A percentile compares a stretch with the other conserved stretches of the same genome.
Evolutionary conservation across 2,113 vertebrate genomes (phyloP).

Genomic region (Oncorhynchus keta): DNA sequence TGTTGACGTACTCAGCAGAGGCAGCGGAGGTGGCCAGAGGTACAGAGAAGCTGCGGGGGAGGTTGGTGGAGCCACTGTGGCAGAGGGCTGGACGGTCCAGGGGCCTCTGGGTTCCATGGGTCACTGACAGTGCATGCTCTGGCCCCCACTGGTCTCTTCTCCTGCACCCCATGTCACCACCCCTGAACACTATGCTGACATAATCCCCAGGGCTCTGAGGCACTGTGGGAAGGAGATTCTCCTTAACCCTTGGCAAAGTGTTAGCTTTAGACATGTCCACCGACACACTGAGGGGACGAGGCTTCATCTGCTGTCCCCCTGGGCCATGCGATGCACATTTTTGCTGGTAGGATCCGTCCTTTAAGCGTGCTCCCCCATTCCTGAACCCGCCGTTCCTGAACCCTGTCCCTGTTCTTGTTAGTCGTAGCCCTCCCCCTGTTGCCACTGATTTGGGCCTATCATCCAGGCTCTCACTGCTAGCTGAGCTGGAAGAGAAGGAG

Average conservation of each 20-base stretch:
- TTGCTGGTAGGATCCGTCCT: conserved; percentile 65
- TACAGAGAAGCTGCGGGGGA: conserved; percentile 77
- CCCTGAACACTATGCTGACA: conserved; percentile 70
- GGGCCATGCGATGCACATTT: conserved; percentile 63
- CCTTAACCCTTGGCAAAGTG: conserved; percentile 73
- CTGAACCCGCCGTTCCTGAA: conserved; percentile 65
- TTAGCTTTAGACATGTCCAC: conserved; percentile 75
- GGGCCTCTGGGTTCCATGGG: conserved; percentile 63
- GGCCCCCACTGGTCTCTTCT: conserved; percentile 30
- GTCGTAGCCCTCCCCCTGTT: conserved; percentile 60
- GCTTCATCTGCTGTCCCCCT: conserved; percentile 66
- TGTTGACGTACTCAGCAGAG: conserved; percentile 74
- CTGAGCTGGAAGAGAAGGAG: conserved; percentile 80
- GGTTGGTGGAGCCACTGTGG: conserved; percentile 62
- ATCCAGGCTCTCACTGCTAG: conserved; percentile 83
- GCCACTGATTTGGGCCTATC: conserved; percentile 65
- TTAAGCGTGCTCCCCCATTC: conserved; percentile 59
- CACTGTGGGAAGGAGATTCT: conserved; percentile 54
- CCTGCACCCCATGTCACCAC: conserved; percentile 47
- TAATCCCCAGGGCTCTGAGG: conserved; percentile 74
- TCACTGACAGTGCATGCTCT: conserved; percentile 51
- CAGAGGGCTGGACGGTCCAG: conserved; percentile 60
- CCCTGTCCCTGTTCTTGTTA: conserved; percentile 61
- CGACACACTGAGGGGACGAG: conserved; percentile 63
- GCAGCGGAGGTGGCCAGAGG: conserved; percentile 69